Evolutionary conservation across 2,888 invertebrate genomes (phyloP).

Genomic region (Parascotia fuliginaria): DNA sequence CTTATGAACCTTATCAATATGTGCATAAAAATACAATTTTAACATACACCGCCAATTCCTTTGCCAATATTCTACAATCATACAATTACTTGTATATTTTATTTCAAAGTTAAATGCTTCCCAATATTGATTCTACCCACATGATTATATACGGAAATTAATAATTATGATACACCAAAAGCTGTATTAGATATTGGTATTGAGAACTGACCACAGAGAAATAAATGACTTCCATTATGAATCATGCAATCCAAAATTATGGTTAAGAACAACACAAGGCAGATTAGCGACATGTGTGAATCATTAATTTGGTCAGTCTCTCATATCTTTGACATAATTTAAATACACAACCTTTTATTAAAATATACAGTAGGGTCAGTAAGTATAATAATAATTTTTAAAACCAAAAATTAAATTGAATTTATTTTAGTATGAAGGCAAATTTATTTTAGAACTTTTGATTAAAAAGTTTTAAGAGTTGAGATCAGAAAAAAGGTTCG

Average conservation of each 20-base stretch:
- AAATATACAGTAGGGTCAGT: slow-evolving; percentile 3
- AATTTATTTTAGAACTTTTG: no score
- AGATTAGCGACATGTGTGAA: no score
- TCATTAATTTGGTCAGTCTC: not conserved
- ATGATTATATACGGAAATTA: slow-evolving; percentile 1
- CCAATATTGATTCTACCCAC: slow-evolving; percentile 22
- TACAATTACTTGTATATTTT: slow-evolving; percentile 9
- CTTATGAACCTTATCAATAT: slow-evolving; percentile 44
- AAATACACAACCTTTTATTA: slow-evolving; percentile 32
- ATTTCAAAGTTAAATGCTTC: slow-evolving; percentile 20
- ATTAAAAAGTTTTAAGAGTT: no score
- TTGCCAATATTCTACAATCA: slow-evolving; percentile 31
- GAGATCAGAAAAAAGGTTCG: no score
- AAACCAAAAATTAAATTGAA: no score
- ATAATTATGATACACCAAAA: not conserved
- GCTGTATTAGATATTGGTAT: not conserved
- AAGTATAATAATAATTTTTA: no score
- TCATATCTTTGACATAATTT: slow-evolving; percentile 10
- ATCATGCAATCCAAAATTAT: no score
- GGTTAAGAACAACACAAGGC: no score
- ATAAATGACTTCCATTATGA: no score
- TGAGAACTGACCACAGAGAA: not conserved
- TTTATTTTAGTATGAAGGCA: no score
- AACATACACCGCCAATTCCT: slow-evolving; percentile 53
- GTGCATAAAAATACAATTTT: slow-evolving; percentile 61